Evolutionary conservation across 2,888 invertebrate species (phyloP).

Genomic region (Stenchaetothrips biformis): DNA sequence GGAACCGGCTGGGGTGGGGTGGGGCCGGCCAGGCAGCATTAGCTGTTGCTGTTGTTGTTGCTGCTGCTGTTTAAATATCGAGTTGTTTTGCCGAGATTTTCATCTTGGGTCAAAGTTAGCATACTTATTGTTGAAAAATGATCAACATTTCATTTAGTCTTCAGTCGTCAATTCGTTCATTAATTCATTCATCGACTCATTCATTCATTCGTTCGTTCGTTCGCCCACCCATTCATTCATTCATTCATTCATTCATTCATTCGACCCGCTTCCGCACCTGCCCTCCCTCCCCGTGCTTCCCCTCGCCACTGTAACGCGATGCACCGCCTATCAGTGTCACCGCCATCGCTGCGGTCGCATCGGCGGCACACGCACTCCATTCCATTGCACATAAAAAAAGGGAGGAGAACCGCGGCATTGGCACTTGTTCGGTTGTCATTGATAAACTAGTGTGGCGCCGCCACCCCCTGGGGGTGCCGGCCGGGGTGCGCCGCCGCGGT

Average conservation of each 20-base stretch:
- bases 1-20: not conserved
- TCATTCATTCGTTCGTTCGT: not conserved
- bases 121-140: not conserved
- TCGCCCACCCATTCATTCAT: slow-evolving; percentile 40
- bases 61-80: not conserved
- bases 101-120: not conserved
- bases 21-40: not conserved
- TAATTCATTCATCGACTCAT: not conserved
- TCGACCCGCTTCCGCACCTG: not conserved
- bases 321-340: no score
- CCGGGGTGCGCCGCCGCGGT: not conserved
- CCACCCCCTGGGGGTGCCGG: not conserved
- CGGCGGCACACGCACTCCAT: not conserved
- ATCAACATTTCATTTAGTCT: no score
- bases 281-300: not conserved
- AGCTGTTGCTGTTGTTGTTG: no score
- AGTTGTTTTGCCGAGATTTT: not conserved
- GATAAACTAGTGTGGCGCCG: not conserved
- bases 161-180: not conserved
- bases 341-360: no score
- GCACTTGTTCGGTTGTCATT: slow-evolving; percentile 24
- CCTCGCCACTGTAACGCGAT: no score
- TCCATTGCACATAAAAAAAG: slow-evolving; percentile 13
- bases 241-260: slow-evolving; percentile 29
- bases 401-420: not conserved